phyloP scores from a whole-genome alignment of 2,113 vertebrate species.

The Amia ocellicauda region DNA sequence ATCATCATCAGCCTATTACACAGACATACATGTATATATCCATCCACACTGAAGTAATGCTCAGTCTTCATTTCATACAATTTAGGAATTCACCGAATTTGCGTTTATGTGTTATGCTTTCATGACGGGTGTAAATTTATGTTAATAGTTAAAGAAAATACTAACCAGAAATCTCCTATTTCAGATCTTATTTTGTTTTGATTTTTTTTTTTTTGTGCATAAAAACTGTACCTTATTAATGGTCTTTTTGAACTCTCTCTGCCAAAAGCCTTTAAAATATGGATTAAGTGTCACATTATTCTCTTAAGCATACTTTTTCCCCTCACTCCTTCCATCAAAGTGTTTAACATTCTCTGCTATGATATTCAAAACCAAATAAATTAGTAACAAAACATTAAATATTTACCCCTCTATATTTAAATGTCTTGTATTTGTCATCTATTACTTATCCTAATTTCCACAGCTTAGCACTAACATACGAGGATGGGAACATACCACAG shows the following conservation, averaged over 20 bases:
- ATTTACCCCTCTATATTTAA: conserved; percentile 65
- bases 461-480: conserved; percentile 47
- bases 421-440: conserved; percentile 69
- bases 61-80: too few species aligned
- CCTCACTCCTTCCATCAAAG: conserved; percentile 40
- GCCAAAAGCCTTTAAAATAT: conserved; percentile 3
- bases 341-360: conserved; percentile 56
- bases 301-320: background rate
- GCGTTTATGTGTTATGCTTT: too few species aligned
- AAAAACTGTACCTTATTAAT: background rate
- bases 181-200: background rate
- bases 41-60: too few species aligned
- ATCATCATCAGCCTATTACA: too few species aligned
- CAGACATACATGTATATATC: too few species aligned
- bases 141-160: too few species aligned
- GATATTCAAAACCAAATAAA: conserved; percentile 59
- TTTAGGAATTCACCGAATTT: too few species aligned
- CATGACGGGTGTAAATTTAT: too few species aligned
- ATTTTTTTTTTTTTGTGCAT: background rate
- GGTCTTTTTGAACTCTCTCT: background rate
- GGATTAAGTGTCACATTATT: background rate
- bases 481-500: conserved; percentile 38
- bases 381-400: conserved; percentile 38
- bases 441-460: conserved; percentile 67
- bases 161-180: background rate